Conservation (phyloP, 2,113 vertebrate species). For the Petrocephalus zakoni region DNA sequence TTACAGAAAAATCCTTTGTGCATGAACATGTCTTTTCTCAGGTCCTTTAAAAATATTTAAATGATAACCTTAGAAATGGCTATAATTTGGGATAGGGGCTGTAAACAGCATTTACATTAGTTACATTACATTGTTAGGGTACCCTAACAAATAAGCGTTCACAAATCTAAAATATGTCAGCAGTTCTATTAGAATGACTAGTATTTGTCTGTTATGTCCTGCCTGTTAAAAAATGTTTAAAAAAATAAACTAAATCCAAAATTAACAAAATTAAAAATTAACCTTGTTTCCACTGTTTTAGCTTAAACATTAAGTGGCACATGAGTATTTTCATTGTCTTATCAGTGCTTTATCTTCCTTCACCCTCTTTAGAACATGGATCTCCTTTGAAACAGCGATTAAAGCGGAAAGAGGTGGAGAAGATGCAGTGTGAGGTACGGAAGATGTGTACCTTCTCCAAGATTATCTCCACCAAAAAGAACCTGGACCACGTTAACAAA, state of each 20-base stretch:
- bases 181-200: neutral
- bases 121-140: neutral
- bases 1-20: slow-evolving; percentile 67
- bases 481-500: slow-evolving; percentile 97
- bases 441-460: slow-evolving; percentile 90
- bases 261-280: neutral
- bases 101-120: neutral
- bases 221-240: neutral
- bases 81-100: no score
- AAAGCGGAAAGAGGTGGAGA: slow-evolving; percentile 85
- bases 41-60: slow-evolving; percentile 40
- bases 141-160: neutral
- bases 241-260: neutral
- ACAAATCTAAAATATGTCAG: neutral
- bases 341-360: slow-evolving; percentile 30
- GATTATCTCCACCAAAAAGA: slow-evolving; percentile 84
- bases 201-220: neutral
- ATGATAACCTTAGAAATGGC: neutral
- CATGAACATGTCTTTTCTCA: slow-evolving; percentile 67
- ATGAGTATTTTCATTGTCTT: neutral
- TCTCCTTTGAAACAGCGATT: slow-evolving; percentile 76
- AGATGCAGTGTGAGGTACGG: slow-evolving; percentile 87
- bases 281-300: neutral
- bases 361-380: slow-evolving; percentile 51
- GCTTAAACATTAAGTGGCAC: neutral